phyloP scores from a whole-genome alignment of 2,113 vertebrate genomes.

The Ictidomys tridecemlineatus region DNA sequence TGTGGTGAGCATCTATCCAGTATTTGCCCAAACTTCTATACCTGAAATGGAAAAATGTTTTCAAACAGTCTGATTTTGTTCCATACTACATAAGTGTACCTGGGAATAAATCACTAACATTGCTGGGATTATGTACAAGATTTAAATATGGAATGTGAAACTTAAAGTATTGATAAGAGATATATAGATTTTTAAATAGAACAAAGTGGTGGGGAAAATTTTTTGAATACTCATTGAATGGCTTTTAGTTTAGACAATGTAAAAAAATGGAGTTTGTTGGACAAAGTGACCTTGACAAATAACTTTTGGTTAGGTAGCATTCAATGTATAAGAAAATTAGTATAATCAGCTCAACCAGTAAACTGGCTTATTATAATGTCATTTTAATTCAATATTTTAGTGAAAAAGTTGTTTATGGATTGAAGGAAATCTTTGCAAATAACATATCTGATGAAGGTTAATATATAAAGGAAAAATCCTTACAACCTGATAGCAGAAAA shows the following conservation, averaged over 20 bases:
- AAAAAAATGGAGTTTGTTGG: not conserved
- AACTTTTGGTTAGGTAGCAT: not conserved
- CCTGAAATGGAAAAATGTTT: conserved; percentile 3
- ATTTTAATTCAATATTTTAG: conserved; percentile 21
- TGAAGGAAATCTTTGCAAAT: not conserved
- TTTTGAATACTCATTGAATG: not conserved
- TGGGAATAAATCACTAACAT: not conserved
- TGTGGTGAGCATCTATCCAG: not conserved
- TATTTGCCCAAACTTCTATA: not conserved
- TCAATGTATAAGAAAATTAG: not conserved
- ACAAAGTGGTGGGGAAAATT: not conserved
- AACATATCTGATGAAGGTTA: not conserved
- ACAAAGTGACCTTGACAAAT: not conserved
- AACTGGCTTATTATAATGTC: not conserved
- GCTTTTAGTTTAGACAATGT: not conserved
- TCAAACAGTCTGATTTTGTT: not conserved
- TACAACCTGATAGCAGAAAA: not conserved
- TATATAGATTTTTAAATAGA: not conserved
- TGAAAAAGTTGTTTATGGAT: not conserved
- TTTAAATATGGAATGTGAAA: conserved; percentile 19
- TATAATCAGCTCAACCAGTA: not conserved
- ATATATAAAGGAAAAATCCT: not conserved
- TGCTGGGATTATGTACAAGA: not conserved
- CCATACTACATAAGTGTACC: not conserved
- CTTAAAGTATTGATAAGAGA: conserved; percentile 26